Evolutionary conservation across 2,797 vertebrate genomes (phyloP), one percentile per base, ranked within the genome.

Genomic region (Poecilia velifera): DNA sequence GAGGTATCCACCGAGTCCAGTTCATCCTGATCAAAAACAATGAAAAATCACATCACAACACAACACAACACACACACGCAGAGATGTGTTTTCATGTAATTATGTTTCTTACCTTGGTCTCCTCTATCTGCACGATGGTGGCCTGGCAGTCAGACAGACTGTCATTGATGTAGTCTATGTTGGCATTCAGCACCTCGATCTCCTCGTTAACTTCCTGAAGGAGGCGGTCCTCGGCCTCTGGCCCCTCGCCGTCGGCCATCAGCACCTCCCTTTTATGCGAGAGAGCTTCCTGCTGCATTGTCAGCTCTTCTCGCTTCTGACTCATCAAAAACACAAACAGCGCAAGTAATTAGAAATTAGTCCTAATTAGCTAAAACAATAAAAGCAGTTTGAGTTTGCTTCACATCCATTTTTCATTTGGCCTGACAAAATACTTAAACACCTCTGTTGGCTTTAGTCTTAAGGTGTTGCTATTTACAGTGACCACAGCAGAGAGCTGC

Each of bases 131-230:
- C 86, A 99, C 96, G 28, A 99, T 98, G 84, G 97, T 99, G 86
- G 98, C 98, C 93, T 99, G 98, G 92, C 98, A 99, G 93, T 99
- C 98, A 0, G 97, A 97, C 86, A 99, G 96, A 88, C 97, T 97
- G 91, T 99, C 98, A 0, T 97, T 99, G 92, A 99, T 98, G 88
- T 99, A 99, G 93, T 99, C 98, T 0, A 99, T 96, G 86, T 99
- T 99, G 93, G 98, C 98, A 0, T 97, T 97, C 83, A 99, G 95
- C 84, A 97, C 97, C 87, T 99, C 98, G 0, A 99, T 96, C 91
- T 99, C 98, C 88, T 99, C 98, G 0, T 96, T 97, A 82, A 99
- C 94, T 93, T 99, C 98, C 91, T 96, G 97, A 62, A 99, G 94
- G 41, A 97, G 96, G 76, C 96, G 96, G 84, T 98, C 97, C 80